phyloP scores from a whole-genome alignment of 2,797 vertebrate species.

The Argyrosomus regius region DNA sequence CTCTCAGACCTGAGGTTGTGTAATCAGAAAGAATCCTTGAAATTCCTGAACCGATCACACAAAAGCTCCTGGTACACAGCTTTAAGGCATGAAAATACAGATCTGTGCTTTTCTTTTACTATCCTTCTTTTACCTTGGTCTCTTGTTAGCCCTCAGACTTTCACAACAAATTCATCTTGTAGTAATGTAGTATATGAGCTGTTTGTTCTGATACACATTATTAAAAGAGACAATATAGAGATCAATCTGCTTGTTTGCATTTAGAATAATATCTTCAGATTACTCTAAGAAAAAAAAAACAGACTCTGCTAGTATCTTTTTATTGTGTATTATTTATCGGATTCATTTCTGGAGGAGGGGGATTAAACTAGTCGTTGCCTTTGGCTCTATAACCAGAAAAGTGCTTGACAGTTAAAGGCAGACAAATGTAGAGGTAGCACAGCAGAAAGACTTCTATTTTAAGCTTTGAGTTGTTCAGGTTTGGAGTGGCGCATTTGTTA shows the following conservation, averaged over 20 bases:
- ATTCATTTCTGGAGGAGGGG: conserved; percentile 23
- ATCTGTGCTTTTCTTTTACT: conserved; percentile 35
- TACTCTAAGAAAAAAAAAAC: background rate
- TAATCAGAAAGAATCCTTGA: conserved; percentile 57
- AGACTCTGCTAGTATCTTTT: background rate
- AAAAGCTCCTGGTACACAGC: conserved; percentile 36
- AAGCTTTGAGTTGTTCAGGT: conserved; percentile 35
- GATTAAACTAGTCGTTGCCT: conserved; percentile 36
- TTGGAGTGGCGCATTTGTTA: conserved; percentile 45
- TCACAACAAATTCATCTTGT: conserved; percentile 7
- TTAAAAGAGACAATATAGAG: conserved; percentile 1
- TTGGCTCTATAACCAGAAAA: conserved; percentile 39
- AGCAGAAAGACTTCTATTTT: conserved; percentile 32
- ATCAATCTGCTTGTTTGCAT: conserved; percentile 24
- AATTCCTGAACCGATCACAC: conserved; percentile 45
- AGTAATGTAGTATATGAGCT: too few species aligned
- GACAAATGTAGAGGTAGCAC: conserved; percentile 40
- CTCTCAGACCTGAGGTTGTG: conserved; percentile 42
- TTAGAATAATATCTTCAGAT: conserved; percentile 9
- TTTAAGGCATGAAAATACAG: conserved; percentile 41
- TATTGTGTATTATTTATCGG: conserved; percentile 42
- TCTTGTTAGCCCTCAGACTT: conserved; percentile 4
- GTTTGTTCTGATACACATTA: background rate
- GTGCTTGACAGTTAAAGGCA: conserved; percentile 48
- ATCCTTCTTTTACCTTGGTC: conserved; percentile 9